These are phyloP conservation scores for Nemotelus pantherinus DNA, from an alignment of 2,888 invertebrate species.

Conservation along the genomic window DNA sequence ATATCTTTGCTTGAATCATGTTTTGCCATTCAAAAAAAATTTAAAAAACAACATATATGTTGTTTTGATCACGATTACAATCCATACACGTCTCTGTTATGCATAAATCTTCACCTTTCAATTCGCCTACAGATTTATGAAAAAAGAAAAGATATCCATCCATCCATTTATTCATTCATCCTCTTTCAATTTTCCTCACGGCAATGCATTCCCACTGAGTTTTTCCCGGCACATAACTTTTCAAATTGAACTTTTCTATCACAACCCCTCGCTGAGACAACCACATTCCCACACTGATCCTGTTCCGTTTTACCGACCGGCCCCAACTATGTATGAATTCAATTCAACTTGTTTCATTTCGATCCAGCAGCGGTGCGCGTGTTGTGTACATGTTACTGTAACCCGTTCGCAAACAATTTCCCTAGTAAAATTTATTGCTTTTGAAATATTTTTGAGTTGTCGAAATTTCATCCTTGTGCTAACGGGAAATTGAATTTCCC, in stretches of 20 bases:
- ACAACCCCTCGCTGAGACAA: too few relatives aligned
- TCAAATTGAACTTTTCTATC: too few relatives aligned
- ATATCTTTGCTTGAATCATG: too few relatives aligned
- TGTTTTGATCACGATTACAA: too few relatives aligned
- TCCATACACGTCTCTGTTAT: too few relatives aligned
- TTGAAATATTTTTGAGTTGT: slow-evolving; percentile 38
- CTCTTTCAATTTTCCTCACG: background rate
- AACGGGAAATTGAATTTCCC: slow-evolving; percentile 45
- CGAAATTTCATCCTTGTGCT: slow-evolving; percentile 37
- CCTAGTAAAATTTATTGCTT: slow-evolving; percentile 41
- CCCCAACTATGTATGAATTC: background rate
- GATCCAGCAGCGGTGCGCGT: background rate
- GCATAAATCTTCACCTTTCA: background rate
- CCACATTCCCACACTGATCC: background rate
- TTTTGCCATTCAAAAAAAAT: too few relatives aligned
- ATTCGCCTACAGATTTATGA: background rate
- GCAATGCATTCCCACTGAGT: background rate
- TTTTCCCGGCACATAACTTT: too few relatives aligned
- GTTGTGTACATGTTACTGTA: background rate
- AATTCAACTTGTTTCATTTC: background rate
- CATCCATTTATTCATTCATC: background rate
- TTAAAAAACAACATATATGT: too few relatives aligned
- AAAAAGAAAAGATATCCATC: background rate
- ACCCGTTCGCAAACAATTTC: slow-evolving; percentile 38
- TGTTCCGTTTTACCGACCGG: background rate